These are phyloP conservation scores for Diarsia brunnea DNA, from an alignment of 2,888 invertebrate genomes.

Conservation along the genomic window DNA sequence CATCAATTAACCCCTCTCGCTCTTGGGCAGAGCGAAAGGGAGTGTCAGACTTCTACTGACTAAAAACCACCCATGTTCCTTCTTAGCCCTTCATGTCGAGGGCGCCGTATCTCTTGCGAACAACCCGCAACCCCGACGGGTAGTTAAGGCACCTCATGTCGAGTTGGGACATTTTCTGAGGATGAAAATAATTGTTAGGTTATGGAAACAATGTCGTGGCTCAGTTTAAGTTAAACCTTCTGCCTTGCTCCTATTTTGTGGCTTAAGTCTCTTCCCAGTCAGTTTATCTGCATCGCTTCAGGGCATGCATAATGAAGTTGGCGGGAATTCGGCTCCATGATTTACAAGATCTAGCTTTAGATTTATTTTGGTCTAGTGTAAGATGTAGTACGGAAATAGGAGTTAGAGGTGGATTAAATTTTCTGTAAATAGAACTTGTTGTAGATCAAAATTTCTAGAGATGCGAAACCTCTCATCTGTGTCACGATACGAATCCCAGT, in stretches of 20 bases:
- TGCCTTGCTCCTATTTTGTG: not conserved
- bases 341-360: conserved; percentile 22
- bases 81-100: no score
- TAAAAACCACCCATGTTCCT: no score
- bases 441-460: no score
- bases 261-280: conserved; percentile 22
- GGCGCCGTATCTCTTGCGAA: no score
- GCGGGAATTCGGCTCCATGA: conserved; percentile 20
- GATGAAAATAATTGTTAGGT: not conserved
- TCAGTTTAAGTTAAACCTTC: conserved; percentile 1
- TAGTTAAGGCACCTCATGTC: not conserved
- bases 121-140: no score
- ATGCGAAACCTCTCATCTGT: not conserved
- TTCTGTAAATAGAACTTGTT: not conserved
- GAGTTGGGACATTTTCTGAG: not conserved
- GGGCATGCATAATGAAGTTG: conserved; percentile 48
- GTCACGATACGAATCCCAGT: not conserved
- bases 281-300: conserved; percentile 49
- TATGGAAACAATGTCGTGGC: not conserved
- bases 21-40: no score
- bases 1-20: no score
- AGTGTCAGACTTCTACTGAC: no score
- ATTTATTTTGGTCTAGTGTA: conserved; percentile 36
- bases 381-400: not conserved
- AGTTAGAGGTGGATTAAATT: not conserved